Evolutionary conservation across 2,113 vertebrate species (phyloP).

Genomic region (Trachemys scripta): DNA sequence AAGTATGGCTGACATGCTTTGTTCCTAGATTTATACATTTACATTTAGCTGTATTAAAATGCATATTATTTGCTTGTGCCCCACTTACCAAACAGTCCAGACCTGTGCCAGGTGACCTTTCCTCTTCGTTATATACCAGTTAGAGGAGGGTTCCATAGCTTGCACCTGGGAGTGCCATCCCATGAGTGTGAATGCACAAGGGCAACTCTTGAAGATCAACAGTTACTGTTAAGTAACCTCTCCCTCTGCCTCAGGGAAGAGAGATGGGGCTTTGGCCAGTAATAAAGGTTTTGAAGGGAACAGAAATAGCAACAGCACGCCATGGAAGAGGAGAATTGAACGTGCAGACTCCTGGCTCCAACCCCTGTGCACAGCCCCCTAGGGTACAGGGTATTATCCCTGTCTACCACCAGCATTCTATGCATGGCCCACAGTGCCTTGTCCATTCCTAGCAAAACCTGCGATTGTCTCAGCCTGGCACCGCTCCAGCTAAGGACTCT

Average conservation of each 20-base stretch:
- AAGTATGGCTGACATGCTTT: too few relatives aligned
- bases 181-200: background rate
- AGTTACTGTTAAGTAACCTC: background rate
- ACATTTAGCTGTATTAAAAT: too few relatives aligned
- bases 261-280: background rate
- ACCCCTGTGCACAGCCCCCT: background rate
- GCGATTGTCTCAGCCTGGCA: background rate
- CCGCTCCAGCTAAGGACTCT: background rate
- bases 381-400: background rate
- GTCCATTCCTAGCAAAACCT: background rate
- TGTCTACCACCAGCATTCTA: background rate
- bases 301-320: background rate
- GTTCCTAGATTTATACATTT: too few relatives aligned
- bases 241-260: background rate
- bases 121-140: too few relatives aligned
- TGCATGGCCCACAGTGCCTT: background rate
- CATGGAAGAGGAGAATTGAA: background rate
- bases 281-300: background rate
- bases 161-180: background rate
- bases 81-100: background rate
- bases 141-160: background rate
- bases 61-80: too few relatives aligned
- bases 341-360: background rate
- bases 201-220: background rate
- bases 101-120: too few relatives aligned